These are phyloP conservation scores for Laupala kohalensis DNA, from an alignment of 1,140 invertebrate genomes.

Conservation along the genomic window DNA sequence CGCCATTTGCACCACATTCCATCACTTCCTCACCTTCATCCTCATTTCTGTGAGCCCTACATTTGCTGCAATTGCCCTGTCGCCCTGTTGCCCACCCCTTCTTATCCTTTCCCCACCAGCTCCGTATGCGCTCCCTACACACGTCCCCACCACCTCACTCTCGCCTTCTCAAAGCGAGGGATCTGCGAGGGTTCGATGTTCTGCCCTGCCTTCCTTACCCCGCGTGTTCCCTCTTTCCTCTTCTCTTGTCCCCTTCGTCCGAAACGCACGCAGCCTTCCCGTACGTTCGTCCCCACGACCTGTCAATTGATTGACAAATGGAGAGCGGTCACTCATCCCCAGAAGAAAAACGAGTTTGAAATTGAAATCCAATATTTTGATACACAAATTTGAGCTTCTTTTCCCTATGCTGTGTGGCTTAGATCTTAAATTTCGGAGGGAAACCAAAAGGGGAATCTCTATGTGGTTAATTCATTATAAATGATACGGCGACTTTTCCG, in stretches of 20 bases:
- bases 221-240: not conserved
- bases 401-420: not conserved
- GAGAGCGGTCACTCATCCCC: constrained; percentile 25
- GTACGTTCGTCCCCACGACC: not conserved
- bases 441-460: not conserved
- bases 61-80: no score
- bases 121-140: not conserved
- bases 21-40: not conserved
- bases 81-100: not conserved
- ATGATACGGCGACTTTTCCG: not conserved
- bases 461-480: not conserved
- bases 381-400: constrained; percentile 7
- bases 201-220: no score
- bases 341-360: constrained; percentile 36
- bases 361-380: constrained; percentile 33
- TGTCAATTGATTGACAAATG: constrained; percentile 15
- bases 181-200: no score
- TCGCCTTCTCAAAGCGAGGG: no score
- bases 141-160: not conserved
- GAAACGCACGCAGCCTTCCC: not conserved
- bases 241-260: not conserved
- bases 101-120: not conserved
- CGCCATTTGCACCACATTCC: not conserved
- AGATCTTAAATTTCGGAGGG: not conserved
- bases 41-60: not conserved